Conservation (phyloP, 2,113 vertebrate genomes). For the Prochilodus magdalenae region DNA sequence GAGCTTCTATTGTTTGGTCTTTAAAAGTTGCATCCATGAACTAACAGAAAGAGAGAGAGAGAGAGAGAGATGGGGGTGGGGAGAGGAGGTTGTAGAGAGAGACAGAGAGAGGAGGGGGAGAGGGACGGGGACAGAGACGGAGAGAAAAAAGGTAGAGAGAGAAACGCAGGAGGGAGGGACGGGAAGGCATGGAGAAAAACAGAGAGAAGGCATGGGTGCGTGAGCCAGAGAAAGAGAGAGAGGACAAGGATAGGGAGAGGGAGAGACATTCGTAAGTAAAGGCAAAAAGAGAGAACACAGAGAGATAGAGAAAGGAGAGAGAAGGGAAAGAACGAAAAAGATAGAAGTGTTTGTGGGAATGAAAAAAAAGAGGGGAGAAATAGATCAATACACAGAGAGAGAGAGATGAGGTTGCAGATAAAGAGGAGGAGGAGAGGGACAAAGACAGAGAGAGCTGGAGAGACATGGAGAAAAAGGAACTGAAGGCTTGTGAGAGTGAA, state of each 20-base stretch:
- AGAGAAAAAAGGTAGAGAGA: constrained; percentile 42
- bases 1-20: background rate
- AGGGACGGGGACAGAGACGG: constrained; percentile 42
- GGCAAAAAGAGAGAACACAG: too few species aligned
- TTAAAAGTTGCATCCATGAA: background rate
- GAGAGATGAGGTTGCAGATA: background rate
- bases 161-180: constrained; percentile 46
- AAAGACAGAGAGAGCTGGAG: constrained; percentile 3
- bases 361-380: constrained; percentile 39
- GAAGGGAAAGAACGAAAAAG: background rate
- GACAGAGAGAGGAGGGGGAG: constrained; percentile 46
- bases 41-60: background rate
- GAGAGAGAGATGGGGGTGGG: background rate
- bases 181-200: constrained; percentile 29
- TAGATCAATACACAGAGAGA: constrained; percentile 47
- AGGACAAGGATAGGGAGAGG: background rate
- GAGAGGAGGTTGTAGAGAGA: background rate
- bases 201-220: background rate
- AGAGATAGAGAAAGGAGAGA: too few species aligned
- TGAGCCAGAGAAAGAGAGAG: too few species aligned
- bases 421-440: constrained; percentile 47
- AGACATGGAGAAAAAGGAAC: too few species aligned
- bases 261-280: background rate
- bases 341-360: too few species aligned
- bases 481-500: background rate